Evolutionary conservation across 2,888 invertebrate genomes (phyloP).

Genomic region (Eueremaeus valkanovi): DNA sequence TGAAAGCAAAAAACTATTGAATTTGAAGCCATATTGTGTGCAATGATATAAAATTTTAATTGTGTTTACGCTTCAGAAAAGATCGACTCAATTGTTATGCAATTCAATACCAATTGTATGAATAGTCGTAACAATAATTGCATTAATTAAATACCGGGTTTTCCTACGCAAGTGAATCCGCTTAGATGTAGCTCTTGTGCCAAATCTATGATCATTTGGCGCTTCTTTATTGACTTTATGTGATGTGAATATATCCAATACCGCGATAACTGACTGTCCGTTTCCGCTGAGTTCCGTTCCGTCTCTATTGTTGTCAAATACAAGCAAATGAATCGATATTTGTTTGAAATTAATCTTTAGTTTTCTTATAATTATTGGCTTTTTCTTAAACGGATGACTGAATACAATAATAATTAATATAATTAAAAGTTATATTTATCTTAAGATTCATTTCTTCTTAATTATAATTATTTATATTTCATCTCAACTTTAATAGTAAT

Average conservation of each 20-base stretch:
- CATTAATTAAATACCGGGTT: constrained; percentile 40
- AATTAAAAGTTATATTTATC: too few relatives aligned
- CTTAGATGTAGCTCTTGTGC: constrained; percentile 28
- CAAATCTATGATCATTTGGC: constrained; percentile 38
- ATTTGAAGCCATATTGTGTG: too few relatives aligned
- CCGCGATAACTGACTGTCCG: constrained; percentile 12
- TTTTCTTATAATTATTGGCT: background rate
- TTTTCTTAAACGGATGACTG: background rate
- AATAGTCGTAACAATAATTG: background rate
- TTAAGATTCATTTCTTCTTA: too few relatives aligned
- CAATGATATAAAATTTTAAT: background rate
- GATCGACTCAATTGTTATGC: background rate
- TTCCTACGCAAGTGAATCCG: constrained; percentile 40
- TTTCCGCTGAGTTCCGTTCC: background rate
- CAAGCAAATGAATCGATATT: background rate
- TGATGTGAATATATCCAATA: constrained; percentile 42
- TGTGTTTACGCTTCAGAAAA: constrained; percentile 10
- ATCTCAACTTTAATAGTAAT: too few relatives aligned
- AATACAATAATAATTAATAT: too few relatives aligned
- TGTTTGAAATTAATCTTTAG: background rate
- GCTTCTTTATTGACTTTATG: constrained; percentile 40
- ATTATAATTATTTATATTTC: too few relatives aligned
- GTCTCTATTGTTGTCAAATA: background rate
- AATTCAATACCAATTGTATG: background rate
- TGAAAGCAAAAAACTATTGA: too few relatives aligned